Conservation (phyloP, 2,797 vertebrate species). For the Clarias platycephalus region DNA sequence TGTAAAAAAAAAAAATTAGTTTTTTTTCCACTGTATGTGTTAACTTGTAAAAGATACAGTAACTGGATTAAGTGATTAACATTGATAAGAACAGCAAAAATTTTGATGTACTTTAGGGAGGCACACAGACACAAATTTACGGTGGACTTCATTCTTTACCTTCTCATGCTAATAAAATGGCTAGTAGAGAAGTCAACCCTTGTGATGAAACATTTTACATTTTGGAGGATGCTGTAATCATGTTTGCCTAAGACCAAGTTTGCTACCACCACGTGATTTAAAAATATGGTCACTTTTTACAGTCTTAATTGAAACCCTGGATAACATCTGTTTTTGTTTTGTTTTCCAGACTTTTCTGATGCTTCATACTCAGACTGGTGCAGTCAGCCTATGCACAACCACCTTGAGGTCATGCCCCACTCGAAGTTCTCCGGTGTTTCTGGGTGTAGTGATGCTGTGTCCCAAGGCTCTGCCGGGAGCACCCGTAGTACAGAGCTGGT, state of each 20-base stretch:
- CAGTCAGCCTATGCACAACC: slow-evolving; percentile 85
- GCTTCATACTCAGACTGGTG: slow-evolving; percentile 90
- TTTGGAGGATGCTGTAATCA: neutral
- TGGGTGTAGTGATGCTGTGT: slow-evolving; percentile 91
- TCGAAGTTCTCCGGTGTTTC: slow-evolving; percentile 97
- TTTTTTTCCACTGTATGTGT: neutral
- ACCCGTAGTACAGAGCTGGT: slow-evolving; percentile 90
- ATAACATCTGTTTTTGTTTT: neutral
- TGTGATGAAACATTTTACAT: neutral
- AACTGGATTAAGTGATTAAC: neutral
- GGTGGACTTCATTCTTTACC: neutral
- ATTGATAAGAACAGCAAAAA: neutral
- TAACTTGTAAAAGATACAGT: neutral
- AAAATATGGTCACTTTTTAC: neutral
- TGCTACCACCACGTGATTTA: neutral
- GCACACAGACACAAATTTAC: neutral
- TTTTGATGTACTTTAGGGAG: neutral
- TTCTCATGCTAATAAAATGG: neutral
- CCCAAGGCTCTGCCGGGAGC: slow-evolving; percentile 90
- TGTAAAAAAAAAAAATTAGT: neutral
- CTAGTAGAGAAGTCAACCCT: neutral
- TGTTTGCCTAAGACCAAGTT: neutral
- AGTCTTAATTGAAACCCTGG: neutral
- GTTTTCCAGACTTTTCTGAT: slow-evolving; percentile 83
- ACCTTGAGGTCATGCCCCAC: slow-evolving; percentile 90